Base-by-base conservation (phyloP, 2,113 vertebrate genomes). In the western clawed frog (Xenopus tropicalis) region DNA sequence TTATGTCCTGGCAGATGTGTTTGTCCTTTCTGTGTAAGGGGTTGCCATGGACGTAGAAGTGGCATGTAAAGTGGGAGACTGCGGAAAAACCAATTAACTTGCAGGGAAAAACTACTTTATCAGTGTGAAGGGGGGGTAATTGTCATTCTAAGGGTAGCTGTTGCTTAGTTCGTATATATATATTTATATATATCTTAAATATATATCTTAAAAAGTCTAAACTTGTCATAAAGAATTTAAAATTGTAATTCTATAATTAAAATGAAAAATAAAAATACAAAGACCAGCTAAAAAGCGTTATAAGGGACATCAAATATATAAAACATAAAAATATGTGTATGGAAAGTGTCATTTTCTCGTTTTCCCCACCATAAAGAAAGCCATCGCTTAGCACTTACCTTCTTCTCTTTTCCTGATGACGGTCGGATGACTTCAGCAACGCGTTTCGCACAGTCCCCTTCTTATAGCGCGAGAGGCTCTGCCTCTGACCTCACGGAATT, bases 401-500 rank as follows among this genome's bases (percentile, higher is more conserved):
- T 61, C 72, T 57, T 75, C 66, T 75, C 21, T 76, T 66, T 69
- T 69, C 73, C 66, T 69, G 66, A 22, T 44, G 73, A 69, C 48
- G 46, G 25, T 56, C 58, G 52, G 48, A 69, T 69, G 73, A 76
- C 22, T 63, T 58, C 9, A 21, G 69, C 63, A 21, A 43, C 25
- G 24, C 56, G 25, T 29, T 43, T 58, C 66, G 63, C 43, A 76
- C 66, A 76, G 66, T 43, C 58, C 66, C 29, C 73, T 76, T 43
- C 73, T 76, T 76, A 76, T 76, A 76, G 66, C 46, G 24, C 59
- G 20, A 76, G 66, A 58, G 48, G 70, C 48, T 61, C 21, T 29
- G 72, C 22, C 72, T 74, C 66, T 76, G 73, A 76, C 73, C 73
- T 76, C 24, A 76, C 48, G 73, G 73, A 76, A 76, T 62, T 63